These are phyloP conservation scores for Drosophila chauvacae DNA, from an alignment of 1,140 invertebrate genomes.

Conservation along the genomic window DNA sequence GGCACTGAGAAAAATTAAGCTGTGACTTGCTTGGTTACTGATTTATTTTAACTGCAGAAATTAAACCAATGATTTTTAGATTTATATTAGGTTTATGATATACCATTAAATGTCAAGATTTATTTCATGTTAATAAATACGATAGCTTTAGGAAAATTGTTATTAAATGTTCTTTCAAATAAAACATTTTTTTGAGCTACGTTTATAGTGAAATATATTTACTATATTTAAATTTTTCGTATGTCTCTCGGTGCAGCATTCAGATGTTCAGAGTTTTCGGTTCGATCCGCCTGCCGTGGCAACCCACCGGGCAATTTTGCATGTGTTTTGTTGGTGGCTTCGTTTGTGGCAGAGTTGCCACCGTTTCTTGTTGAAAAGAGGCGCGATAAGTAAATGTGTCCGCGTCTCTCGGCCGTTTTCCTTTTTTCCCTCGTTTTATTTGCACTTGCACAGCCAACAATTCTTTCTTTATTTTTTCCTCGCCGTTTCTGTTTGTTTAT, in stretches of 20 bases:
- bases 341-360: slow-evolving; percentile 64
- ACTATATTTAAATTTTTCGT: not conserved
- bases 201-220: not conserved
- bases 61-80: too few relatives aligned
- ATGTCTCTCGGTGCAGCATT: slow-evolving; percentile 29
- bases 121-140: too few relatives aligned
- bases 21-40: too few relatives aligned
- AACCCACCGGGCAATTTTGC: slow-evolving; percentile 60
- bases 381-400: slow-evolving; percentile 83
- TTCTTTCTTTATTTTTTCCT: slow-evolving; percentile 39
- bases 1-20: slow-evolving; percentile 37
- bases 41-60: too few relatives aligned
- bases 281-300: slow-evolving; percentile 46
- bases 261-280: slow-evolving; percentile 59
- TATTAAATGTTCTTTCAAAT: too few relatives aligned
- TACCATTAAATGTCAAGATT: too few relatives aligned
- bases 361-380: slow-evolving; percentile 76
- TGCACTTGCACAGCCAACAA: slow-evolving; percentile 75
- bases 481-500: slow-evolving; percentile 46
- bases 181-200: too few relatives aligned
- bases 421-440: slow-evolving; percentile 63
- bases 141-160: too few relatives aligned
- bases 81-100: too few relatives aligned
- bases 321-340: slow-evolving; percentile 60
- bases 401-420: slow-evolving; percentile 54